Evolutionary conservation across 2,888 invertebrate species (phyloP).

Genomic region (Melinaea marsaeus): DNA sequence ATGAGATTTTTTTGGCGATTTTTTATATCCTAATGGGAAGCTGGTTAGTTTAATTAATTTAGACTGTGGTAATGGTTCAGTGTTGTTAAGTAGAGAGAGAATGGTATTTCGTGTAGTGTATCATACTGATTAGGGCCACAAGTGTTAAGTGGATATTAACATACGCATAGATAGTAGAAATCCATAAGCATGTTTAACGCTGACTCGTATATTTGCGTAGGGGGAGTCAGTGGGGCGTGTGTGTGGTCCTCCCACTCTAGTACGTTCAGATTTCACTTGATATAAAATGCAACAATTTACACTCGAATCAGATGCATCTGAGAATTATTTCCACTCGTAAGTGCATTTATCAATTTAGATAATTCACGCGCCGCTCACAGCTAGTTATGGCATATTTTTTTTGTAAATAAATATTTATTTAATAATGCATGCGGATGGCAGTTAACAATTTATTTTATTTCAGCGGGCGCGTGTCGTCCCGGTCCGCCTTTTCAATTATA

Average conservation of each 20-base stretch:
- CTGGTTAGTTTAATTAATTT: conserved; percentile 29
- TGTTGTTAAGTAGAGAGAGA: conserved; percentile 63
- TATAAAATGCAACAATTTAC: conserved; percentile 11
- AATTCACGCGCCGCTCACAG: conserved; percentile 45
- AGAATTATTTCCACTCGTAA: conserved; percentile 41
- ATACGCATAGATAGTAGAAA: conserved; percentile 50
- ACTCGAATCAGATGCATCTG: conserved; percentile 5
- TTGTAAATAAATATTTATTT: conserved; percentile 51
- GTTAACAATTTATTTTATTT: conserved; percentile 63
- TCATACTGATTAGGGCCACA: conserved; percentile 63
- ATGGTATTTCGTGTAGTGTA: conserved; percentile 67
- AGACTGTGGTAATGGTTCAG: conserved; percentile 53
- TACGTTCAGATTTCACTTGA: conserved; percentile 6
- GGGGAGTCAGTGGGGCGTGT: conserved; percentile 53
- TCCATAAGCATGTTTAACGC: conserved; percentile 48
- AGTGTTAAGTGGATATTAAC: conserved; percentile 58
- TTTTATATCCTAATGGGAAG: conserved; percentile 7
- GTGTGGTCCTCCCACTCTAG: conserved; percentile 60
- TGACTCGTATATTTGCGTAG: conserved; percentile 62
- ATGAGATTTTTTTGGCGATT: neutral
- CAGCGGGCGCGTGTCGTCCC: conserved; percentile 65
- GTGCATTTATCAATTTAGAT: conserved; percentile 71
- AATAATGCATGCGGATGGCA: conserved; percentile 50
- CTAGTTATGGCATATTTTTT: conserved; percentile 52
- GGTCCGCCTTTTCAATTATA: conserved; percentile 74